Conservation (phyloP, 2,113 vertebrate species). For the Acrocephalus arundinaceus region DNA sequence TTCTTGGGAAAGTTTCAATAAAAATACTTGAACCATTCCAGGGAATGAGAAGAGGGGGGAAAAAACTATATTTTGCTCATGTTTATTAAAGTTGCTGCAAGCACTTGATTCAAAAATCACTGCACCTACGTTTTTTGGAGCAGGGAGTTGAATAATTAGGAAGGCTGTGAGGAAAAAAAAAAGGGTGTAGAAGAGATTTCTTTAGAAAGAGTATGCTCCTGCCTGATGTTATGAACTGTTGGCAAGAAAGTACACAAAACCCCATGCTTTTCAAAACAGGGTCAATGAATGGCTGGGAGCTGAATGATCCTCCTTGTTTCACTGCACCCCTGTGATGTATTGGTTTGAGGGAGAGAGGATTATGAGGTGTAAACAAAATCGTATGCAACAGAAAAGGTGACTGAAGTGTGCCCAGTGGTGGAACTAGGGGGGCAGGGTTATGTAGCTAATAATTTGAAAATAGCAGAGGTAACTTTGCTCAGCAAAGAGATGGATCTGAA, state of each 20-base stretch:
- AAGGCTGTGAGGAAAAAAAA: background rate
- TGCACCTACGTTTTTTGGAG: background rate
- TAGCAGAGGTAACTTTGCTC: background rate
- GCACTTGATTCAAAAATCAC: slow-evolving; percentile 18
- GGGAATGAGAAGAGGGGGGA: background rate
- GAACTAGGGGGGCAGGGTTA: background rate
- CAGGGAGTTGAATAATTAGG: background rate
- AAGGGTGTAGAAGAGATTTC: background rate
- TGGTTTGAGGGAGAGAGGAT: background rate
- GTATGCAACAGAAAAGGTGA: background rate
- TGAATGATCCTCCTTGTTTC: slow-evolving; percentile 1
- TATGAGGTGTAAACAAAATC: background rate
- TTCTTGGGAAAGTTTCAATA: slow-evolving; percentile 66
- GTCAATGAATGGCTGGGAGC: background rate
- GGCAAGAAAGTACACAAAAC: background rate
- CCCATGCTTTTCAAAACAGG: background rate
- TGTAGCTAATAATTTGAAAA: background rate
- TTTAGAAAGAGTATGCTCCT: background rate
- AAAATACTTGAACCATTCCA: slow-evolving; percentile 59
- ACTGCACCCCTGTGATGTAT: background rate
- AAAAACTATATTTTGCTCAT: background rate
- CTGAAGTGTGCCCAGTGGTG: background rate
- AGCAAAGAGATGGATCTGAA: background rate
- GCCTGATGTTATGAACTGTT: background rate
- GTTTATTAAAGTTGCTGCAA: slow-evolving; percentile 20